Evolutionary conservation across 2,797 vertebrate species (phyloP), one percentile per base, ranked within the genome.

Genomic region (Apogon hyalosoma): DNA sequence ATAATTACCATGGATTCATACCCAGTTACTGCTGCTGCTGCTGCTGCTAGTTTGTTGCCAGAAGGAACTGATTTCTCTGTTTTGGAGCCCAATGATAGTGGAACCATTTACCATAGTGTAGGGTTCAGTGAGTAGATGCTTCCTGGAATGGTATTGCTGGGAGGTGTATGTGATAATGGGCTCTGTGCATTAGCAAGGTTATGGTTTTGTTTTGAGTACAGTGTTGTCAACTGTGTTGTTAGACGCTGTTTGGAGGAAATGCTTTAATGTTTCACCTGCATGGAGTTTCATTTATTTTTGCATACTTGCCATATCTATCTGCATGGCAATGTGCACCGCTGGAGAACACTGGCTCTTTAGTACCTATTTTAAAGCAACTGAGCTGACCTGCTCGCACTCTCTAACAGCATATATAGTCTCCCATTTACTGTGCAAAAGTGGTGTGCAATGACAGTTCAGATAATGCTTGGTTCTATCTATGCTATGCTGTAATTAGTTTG

Each of bases 111-210:
- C 45, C 15, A 28, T 4, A 53, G 52, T 50, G 65, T 43, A 60
- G 45, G 50, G 73, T 70, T 84, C 75, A 78, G 53, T 69, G 69
- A 77, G 38, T 42, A 28, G 47, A 68, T 1, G 59, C 53, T 60
- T 63, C 12, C 70, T 73, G 49, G 62, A 58, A 64, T 36, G 49
- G 46, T 68, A 66, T 76, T 59, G 69, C 78, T 73, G 75, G 76
- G 60, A 53, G 48, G 58, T 41, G 45, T 51, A 40, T 47, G 47
- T 67, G 78, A 77, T 86, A 68, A 82, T 80, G 83, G 74, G 42
- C 69, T 39, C 39, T 62, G 11, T 85, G 69, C 77, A 77, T 87
- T 82, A 76, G 73, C 31, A 12, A 55, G 69, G 69, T 79, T 76
- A 58, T 39, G 53, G 50, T 77, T 90, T 77, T 73, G 43, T 82